These are phyloP conservation scores for Setophaga petechia DNA, from an alignment of 2,113 vertebrate genomes.

Conservation along the genomic window DNA sequence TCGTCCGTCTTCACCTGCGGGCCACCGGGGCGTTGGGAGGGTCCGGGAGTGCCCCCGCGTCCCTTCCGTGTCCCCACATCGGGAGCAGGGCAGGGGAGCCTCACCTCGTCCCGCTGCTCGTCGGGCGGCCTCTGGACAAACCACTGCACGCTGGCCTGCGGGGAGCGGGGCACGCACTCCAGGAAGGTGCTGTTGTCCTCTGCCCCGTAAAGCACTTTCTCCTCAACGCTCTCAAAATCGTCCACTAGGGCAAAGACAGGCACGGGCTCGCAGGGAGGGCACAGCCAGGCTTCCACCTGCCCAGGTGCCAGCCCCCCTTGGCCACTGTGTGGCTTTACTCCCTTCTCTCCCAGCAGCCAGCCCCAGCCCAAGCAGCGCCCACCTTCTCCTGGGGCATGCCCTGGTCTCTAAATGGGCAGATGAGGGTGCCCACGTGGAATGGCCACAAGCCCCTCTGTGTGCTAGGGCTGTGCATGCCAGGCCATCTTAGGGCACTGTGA, in stretches of 20 bases:
- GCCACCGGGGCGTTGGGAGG: fast-evolving
- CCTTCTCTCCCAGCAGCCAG: background rate
- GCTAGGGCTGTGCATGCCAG: background rate
- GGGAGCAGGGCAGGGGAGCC: background rate
- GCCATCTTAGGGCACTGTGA: background rate
- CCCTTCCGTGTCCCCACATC: fast-evolving
- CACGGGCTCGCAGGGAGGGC: background rate
- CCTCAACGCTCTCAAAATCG: constrained; percentile 72
- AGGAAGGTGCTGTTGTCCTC: constrained; percentile 95
- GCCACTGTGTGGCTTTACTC: background rate
- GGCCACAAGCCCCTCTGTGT: background rate
- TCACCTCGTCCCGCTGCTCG: constrained; percentile 84
- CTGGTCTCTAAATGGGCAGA: background rate
- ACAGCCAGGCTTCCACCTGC: background rate
- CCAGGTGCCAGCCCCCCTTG: background rate
- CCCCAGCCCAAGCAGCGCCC: background rate
- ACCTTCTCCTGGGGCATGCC: background rate
- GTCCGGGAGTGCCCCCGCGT: fast-evolving
- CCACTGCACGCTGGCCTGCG: constrained; percentile 88
- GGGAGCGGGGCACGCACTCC: constrained; percentile 89
- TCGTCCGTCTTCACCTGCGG: constrained; percentile 88
- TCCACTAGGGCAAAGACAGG: constrained; percentile 68
- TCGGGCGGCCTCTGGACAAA: constrained; percentile 80
- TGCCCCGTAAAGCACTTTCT: constrained; percentile 83
- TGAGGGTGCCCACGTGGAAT: background rate